These are phyloP conservation scores for Cybosia mesomella DNA, from an alignment of 2,888 invertebrate species.

Conservation along the genomic window DNA sequence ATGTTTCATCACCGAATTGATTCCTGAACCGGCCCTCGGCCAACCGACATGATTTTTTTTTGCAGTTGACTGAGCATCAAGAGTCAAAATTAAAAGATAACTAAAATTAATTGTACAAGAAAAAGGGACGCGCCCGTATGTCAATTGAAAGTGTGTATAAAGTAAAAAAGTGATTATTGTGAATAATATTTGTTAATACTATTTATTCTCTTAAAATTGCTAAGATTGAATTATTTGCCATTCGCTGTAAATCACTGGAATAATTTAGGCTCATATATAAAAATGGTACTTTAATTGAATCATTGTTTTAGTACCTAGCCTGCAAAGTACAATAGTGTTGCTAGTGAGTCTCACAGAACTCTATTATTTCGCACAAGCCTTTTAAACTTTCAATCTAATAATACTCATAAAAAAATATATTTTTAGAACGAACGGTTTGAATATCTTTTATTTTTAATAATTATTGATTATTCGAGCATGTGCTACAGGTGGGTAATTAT, in stretches of 20 bases:
- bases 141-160: conserved; percentile 85
- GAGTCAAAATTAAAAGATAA: conserved; percentile 65
- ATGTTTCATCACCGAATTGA: not conserved
- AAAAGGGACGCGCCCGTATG: conserved; percentile 81
- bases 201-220: conserved; percentile 57
- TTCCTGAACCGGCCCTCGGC: conserved; percentile 22
- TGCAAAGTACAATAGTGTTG: conserved; percentile 79
- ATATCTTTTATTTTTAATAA: conserved; percentile 19
- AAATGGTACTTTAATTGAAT: conserved; percentile 33
- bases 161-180: conserved; percentile 74
- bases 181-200: conserved; percentile 63
- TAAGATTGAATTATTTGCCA: conserved; percentile 44
- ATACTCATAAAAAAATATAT: conserved; percentile 40
- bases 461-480: conserved; percentile 29
- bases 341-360: conserved; percentile 59
- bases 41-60: conserved; percentile 49
- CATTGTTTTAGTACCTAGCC: conserved; percentile 64
- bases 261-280: conserved; percentile 22
- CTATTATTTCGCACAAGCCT: conserved; percentile 58
- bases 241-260: conserved; percentile 33
- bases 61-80: conserved; percentile 61
- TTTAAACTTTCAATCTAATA: conserved; percentile 26
- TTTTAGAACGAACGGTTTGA: conserved; percentile 26
- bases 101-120: conserved; percentile 81
- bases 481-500: conserved; percentile 26